Percentiles rank a stretch among this genome's conserved stretches.
These are phyloP conservation scores for Drosophila pruinosa DNA, from an alignment of 1,140 invertebrate species.

Conservation along the genomic window DNA sequence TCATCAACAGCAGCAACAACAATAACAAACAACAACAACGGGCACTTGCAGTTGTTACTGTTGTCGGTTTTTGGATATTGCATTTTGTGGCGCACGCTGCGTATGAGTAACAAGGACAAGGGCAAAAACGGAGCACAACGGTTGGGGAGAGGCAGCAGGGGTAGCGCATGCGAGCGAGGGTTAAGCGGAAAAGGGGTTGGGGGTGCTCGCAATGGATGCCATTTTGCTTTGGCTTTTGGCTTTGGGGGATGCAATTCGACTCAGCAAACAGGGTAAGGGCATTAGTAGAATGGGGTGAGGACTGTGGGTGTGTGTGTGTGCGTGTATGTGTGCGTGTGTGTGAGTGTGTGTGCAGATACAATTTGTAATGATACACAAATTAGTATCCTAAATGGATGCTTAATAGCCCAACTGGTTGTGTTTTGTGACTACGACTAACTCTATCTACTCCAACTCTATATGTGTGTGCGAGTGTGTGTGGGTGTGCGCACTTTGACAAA, in stretches of 20 bases:
- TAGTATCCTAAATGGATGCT: conserved; percentile 82
- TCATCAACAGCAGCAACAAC: conserved; percentile 9
- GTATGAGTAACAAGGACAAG: conserved; percentile 61
- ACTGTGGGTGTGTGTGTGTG: background rate
- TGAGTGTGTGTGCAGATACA: conserved; percentile 48
- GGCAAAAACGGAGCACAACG: conserved; percentile 6
- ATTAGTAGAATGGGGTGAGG: background rate
- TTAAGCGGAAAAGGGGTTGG: no score
- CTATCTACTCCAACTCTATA: no score
- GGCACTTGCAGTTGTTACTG: background rate
- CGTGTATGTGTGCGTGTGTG: conserved; percentile 12
- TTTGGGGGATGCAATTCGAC: conserved; percentile 32
- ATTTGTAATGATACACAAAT: conserved; percentile 82
- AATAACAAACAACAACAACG: conserved; percentile 13
- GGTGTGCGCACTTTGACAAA: conserved; percentile 31
- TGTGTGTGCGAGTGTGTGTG: conserved; percentile 7
- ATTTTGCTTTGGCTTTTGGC: conserved; percentile 26
- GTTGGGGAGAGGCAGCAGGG: background rate
- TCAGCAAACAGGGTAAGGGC: conserved; percentile 9
- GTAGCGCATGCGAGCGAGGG: background rate
- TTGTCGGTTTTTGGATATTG: conserved; percentile 51
- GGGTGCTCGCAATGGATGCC: conserved; percentile 20
- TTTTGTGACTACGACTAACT: conserved; percentile 20
- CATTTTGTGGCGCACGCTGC: conserved; percentile 64
- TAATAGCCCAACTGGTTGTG: conserved; percentile 67